phyloP scores from a whole-genome alignment of 1,140 invertebrate species.

The Lordiphosa mommai region DNA sequence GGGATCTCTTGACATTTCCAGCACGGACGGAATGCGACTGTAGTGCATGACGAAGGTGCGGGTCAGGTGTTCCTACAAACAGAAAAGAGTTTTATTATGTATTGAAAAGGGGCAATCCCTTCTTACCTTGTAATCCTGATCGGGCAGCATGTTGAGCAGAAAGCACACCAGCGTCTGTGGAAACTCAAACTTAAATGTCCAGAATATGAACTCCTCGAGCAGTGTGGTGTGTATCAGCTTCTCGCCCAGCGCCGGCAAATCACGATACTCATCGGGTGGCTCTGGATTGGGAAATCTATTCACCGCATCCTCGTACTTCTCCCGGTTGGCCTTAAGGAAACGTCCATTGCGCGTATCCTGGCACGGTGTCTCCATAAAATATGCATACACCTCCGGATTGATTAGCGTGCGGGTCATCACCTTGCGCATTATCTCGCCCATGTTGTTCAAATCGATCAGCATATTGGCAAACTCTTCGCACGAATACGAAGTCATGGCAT shows the following conservation, averaged over 20 bases:
- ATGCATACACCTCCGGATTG: conserved; percentile 88
- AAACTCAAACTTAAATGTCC: conserved; percentile 98
- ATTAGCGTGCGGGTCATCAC: conserved; percentile 95
- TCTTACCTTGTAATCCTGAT: conserved; percentile 96
- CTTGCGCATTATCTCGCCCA: conserved; percentile 95
- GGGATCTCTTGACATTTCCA: conserved; percentile 91
- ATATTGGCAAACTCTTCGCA: conserved; percentile 92
- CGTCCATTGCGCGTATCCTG: conserved; percentile 84
- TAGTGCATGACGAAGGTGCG: conserved; percentile 97
- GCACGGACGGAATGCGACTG: conserved; percentile 93
- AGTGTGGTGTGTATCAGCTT: conserved; percentile 91
- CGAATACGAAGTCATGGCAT: conserved; percentile 86
- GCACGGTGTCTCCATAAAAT: conserved; percentile 83
- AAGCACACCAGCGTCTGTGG: conserved; percentile 97
- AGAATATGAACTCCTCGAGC: conserved; percentile 97
- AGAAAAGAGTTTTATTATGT: not conserved
- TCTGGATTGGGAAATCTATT: conserved; percentile 89
- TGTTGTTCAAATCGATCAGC: conserved; percentile 94
- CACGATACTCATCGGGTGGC: conserved; percentile 88
- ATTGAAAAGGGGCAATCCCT: not conserved
- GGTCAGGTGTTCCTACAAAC: conserved; percentile 90
- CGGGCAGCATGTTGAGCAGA: conserved; percentile 96
- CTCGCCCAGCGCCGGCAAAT: conserved; percentile 90
- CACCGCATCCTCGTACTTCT: conserved; percentile 89
- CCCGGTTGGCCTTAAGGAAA: conserved; percentile 87